phyloP scores from a whole-genome alignment of 1,140 invertebrate species.

The Danaus plexippus region DNA sequence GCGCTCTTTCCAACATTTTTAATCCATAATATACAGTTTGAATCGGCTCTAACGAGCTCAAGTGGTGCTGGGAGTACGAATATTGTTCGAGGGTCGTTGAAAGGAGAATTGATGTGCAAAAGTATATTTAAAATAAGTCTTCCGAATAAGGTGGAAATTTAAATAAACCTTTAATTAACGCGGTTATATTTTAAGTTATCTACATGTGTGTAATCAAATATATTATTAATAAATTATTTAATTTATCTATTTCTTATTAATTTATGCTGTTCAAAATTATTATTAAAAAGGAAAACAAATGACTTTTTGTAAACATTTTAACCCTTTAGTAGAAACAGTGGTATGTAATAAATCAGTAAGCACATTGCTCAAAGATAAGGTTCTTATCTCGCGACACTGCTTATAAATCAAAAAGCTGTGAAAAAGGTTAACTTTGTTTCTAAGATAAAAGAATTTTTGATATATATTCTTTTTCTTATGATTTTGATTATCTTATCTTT shows the following conservation, averaged over 20 bases:
- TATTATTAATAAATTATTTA: no score
- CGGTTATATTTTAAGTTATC: no score
- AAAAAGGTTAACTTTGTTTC: slow-evolving; percentile 41
- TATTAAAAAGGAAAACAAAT: no score
- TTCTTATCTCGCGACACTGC: slow-evolving; percentile 40
- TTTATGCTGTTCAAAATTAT: no score
- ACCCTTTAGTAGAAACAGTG: slow-evolving; percentile 11
- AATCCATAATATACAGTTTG: not conserved
- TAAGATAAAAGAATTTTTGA: slow-evolving; percentile 25
- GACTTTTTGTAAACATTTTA: slow-evolving; percentile 1
- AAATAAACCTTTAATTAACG: no score
- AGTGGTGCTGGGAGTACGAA: slow-evolving; percentile 1
- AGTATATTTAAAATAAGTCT: no score
- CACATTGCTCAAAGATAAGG: slow-evolving; percentile 38
- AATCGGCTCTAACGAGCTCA: slow-evolving; percentile 6
- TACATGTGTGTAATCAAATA: no score
- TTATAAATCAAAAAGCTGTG: slow-evolving; percentile 59
- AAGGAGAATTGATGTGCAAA: not conserved
- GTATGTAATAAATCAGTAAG: slow-evolving; percentile 30
- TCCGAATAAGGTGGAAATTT: no score
- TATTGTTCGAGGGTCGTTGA: slow-evolving; percentile 8
- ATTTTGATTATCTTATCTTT: slow-evolving; percentile 1
- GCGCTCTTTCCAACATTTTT: no score
- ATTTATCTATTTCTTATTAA: no score
- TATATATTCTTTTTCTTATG: slow-evolving; percentile 1